These are phyloP conservation scores for Tachuris rubrigastra DNA, from an alignment of 2,113 vertebrate genomes.

Conservation along the genomic window DNA sequence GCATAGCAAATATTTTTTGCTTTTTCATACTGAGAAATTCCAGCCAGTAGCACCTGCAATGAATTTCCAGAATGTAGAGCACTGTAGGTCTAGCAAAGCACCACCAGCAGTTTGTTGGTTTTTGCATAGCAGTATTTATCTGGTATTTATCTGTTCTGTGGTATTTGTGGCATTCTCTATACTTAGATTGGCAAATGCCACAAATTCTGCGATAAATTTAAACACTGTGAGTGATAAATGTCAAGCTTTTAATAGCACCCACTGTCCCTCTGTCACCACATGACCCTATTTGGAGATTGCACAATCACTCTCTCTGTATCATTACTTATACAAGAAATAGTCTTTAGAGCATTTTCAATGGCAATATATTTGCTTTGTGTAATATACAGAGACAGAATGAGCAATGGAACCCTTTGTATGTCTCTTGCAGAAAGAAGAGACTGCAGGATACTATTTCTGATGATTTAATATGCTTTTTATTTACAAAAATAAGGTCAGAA, in stretches of 20 bases:
- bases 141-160: conserved; percentile 49
- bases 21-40: not conserved
- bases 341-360: not conserved
- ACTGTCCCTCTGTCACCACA: conserved; percentile 11
- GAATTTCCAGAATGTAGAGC: not conserved
- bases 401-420: not conserved
- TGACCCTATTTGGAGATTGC: conserved; percentile 39
- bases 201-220: conserved; percentile 61
- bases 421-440: not conserved
- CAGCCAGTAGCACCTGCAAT: not conserved
- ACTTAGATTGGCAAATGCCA: conserved; percentile 58
- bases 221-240: conserved; percentile 58
- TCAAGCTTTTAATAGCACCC: conserved; percentile 63
- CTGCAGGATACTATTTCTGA: not conserved
- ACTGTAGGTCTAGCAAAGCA: not conserved
- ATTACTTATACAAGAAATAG: not conserved
- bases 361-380: not conserved
- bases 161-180: conserved; percentile 60
- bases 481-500: not conserved
- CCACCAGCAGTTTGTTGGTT: not conserved
- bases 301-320: not conserved
- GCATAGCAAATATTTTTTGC: accelerated
- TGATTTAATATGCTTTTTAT: not conserved
- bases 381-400: not conserved
- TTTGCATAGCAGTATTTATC: conserved; percentile 44